Evolutionary conservation across 1,140 invertebrate species (phyloP), one percentile per base, ranked within the genome.

Genomic region (Lethrus apterus): DNA sequence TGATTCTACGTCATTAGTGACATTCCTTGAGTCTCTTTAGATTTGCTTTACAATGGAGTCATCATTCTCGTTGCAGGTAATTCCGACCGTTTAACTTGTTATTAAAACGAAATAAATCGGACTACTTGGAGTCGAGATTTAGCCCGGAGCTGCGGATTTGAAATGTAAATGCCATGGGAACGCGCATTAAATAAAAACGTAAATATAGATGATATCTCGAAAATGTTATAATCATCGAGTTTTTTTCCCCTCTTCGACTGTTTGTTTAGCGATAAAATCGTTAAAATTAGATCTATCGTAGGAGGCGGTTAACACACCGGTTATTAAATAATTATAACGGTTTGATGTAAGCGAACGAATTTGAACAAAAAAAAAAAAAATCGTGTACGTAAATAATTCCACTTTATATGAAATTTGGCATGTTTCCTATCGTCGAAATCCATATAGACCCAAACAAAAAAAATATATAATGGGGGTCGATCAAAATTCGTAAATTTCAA

Each of bases 131-230:
- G 18, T 21, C 14, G 35, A 38, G 35, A 38, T 38, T 38, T 38
- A 11, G 35, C 35, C 35, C 18, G 14, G 20, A 23, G 35, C 19
- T 38, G 24, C 20, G 14, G 35, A 38, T 38, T 38, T 38, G 24
- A 38, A 38, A 38, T 38, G 35, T 38, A 38, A 38, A 38, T 38
- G 35, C 18, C 18, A 38, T 38, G 35, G 35, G 35, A 38, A 38
- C 35, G 20, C n/a, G n/a, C 20, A n/a, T 11, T 21, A 21, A 21
- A 38, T 38, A 38, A 10, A 38, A 38, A 38, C 32, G 19, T 34
- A 34, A 34, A 34, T 34, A 34, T 34, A 34, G 32, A 34, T 34
- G 32, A 34, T 34, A 34, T 34, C 32, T 34, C 19, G 8, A 18
- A 38, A 23, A 38, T 23, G 35, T 19, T 38, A 38, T 38, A 38